Conservation (phyloP, 2,888 invertebrate species). For the Microctonus aethiopoides region DNA sequence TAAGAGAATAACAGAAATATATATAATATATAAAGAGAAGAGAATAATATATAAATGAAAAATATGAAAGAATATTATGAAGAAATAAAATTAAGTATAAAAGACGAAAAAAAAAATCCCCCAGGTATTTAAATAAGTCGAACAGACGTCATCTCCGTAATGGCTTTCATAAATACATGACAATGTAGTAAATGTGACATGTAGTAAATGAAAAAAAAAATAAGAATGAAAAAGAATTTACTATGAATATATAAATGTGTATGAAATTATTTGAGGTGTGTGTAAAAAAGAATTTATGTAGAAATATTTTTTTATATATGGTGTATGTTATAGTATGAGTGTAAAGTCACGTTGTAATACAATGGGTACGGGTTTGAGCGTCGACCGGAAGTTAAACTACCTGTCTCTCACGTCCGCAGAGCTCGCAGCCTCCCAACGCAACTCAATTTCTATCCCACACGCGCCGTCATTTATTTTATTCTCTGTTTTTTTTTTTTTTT, state of each 20-base stretch:
- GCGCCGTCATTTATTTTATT: slow-evolving; percentile 4
- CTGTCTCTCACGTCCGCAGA: slow-evolving; percentile 63
- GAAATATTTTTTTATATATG: background rate
- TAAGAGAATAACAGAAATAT: no score
- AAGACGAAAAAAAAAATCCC: background rate
- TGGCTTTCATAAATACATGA: background rate
- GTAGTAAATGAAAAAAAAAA: background rate
- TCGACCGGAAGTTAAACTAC: slow-evolving; percentile 62
- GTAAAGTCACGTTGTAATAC: slow-evolving; percentile 37
- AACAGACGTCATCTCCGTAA: background rate
- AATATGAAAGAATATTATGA: background rate
- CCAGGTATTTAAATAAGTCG: background rate
- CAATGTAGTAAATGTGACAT: background rate
- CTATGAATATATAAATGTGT: background rate
- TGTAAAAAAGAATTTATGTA: background rate
- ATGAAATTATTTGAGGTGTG: background rate
- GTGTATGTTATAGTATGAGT: slow-evolving; percentile 26
- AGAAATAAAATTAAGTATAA: background rate
- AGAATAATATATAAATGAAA: background rate
- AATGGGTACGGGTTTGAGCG: slow-evolving; percentile 47
- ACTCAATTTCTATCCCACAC: slow-evolving; percentile 26
- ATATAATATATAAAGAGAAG: no score
- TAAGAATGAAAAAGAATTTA: no score
- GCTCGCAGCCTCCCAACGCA: slow-evolving; percentile 54
- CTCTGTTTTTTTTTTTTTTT: background rate